Evolutionary conservation across 2,888 invertebrate species (phyloP), one percentile per base, ranked within the genome.

Genomic region (Ennomos erosarius): DNA sequence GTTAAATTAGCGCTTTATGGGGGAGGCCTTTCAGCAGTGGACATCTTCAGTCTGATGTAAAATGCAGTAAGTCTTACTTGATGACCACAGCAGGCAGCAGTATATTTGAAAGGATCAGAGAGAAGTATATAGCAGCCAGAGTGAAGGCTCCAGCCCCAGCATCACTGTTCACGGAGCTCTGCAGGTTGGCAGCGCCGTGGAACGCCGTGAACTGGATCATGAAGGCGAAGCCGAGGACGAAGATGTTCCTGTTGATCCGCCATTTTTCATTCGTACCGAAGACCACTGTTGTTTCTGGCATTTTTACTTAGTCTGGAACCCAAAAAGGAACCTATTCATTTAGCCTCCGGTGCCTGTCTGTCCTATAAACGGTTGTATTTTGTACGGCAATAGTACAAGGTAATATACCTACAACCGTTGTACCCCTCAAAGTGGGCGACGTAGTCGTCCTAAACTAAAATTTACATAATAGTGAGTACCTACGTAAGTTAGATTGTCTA

Each of bases 191-290:
- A 1, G 96, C 95, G 5, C 97, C 97, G 87, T 96, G 97, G 84
- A 98, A 99, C 6, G 98, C 98, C 1, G 98, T 98, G 88, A 99
- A 97, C 70, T 97, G 96, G 71, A 98, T 94, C 95, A 98, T 96
- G 87, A 98, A 98, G 0, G 97, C 97, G 61, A 97, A 89, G 1
- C 98, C 97, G 50, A 98, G 94, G 38, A 98, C 94, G 63, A 97
- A 86, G 43, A 98, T 95, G 84, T 98, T 98, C 75, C 96, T 96
- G 79, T 97, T 94, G 75, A 98, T 97, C 45, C 96, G 93, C 93
- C 95, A 94, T 87, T 94, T 94, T 78, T 96, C 96, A 33, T 93
- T 88, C 1, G 93, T 92, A 12, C 91, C 90, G 68, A 93, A 95
- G 3, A 87, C 82, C 3, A 85, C 79, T 1, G 73, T 10, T 54